Evolutionary conservation across 1,140 invertebrate species (phyloP), one percentile per base, ranked within the genome.

Genomic region (Drosophila teissieri): DNA sequence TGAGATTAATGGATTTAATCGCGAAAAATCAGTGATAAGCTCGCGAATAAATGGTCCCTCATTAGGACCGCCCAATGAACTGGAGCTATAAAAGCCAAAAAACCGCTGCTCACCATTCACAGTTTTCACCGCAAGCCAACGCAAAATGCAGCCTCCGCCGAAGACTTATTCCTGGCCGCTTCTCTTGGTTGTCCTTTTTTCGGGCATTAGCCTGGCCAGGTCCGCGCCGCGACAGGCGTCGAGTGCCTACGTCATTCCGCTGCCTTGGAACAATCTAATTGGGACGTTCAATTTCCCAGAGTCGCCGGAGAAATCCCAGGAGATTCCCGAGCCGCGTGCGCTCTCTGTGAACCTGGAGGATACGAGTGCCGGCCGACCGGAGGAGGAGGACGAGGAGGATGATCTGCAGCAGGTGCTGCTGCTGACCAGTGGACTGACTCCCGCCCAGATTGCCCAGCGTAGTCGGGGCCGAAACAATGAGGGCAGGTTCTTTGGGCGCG

Each of bases 1-100:
- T 62, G 48, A 73, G 63, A 82, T 82, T 83, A 82, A 82, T 82
- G 80, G 57, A 34, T 57, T 60, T 77, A 65, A 84, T 84, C 80
- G 76, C 80, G 80, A 34, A 73, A 73, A 55, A 69, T 69, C 60
- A 3, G 73, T 73, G 80, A 83, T 84, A 84, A 83, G 70, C 55
- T 31, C 7, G 37, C 49, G 48, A 56, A 83, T 65, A 75, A 74
- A 81, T 67, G 65, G 74, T 17, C 24, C 42, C 65, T 80, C 78
- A 80, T 80, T 80, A 80, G 78, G 27, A 34, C 12, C 3, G 5
- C 31, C 55, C 3, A 27, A 17, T 8, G n/a, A 54, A 53, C 6
- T 54, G 39, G 37, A 49, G 14, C 36, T 79, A 83, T 82, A 79
- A 69, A 82, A 82, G 63, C 56, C n/a, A 3, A 10, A 11, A 12